Evolutionary conservation across 2,113 vertebrate genomes (phyloP).

Genomic region (Budorcas taxicolor): DNA sequence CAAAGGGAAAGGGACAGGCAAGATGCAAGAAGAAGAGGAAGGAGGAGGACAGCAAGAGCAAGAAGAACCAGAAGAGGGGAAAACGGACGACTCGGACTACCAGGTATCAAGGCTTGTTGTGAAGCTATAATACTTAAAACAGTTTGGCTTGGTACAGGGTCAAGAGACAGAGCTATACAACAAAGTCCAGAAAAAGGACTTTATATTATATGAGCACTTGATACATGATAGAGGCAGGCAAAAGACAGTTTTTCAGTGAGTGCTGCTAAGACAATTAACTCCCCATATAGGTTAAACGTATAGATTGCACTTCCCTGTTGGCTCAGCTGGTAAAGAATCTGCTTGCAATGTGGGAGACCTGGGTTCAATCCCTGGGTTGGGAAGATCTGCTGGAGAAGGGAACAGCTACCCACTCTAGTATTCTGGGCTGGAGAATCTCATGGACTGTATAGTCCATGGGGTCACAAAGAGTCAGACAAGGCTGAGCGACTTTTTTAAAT

Average conservation of each 20-base stretch:
- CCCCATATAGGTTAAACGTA: background rate
- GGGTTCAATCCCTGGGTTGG: background rate
- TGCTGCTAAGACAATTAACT: background rate
- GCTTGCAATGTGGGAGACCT: background rate
- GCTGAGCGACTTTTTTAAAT: background rate
- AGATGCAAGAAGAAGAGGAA: background rate
- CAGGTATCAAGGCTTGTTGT: background rate
- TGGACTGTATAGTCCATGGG: background rate
- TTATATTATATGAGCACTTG: background rate
- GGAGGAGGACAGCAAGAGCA: background rate
- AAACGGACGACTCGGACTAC: fast-evolving
- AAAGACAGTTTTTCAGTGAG: background rate
- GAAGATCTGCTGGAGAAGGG: background rate
- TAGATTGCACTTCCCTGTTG: background rate
- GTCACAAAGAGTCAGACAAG: background rate
- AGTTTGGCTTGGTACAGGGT: background rate
- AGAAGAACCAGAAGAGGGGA: background rate
- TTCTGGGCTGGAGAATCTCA: background rate
- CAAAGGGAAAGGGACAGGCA: background rate
- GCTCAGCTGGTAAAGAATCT: background rate
- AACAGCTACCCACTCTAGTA: background rate
- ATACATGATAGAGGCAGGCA: background rate
- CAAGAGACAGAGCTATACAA: background rate
- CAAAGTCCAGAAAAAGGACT: background rate
- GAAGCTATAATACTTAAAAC: background rate